Evolutionary conservation across 2,113 vertebrate species (phyloP), one percentile per base, ranked within the genome.

Genomic region (Charina bottae): DNA sequence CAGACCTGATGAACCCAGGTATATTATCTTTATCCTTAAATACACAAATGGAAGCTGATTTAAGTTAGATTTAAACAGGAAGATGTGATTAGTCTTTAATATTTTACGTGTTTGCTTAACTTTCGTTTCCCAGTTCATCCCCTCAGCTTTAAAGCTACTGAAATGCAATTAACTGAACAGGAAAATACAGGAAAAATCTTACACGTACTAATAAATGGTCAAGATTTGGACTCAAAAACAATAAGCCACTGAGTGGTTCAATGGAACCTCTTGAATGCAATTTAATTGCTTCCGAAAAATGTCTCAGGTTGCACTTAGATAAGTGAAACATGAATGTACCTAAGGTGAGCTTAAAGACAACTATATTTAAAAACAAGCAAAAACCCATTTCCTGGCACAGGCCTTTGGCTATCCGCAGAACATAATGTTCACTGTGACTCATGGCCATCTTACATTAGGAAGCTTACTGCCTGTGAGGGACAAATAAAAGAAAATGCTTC

Each of bases 51-150:
- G 87, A 92, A 85, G 33, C 78, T 85, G 58, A 85, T 83, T 89
- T 28, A 55, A 53, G 58, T 92, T 92, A 64, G 87, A 62, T 89
- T 92, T 92, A 85, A 85, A 85, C 87, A 92, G 87, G 91, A 92
- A 92, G 87, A 68, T 89, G 87, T 68, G 72, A 89, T 89, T 64
- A 85, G 78, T 85, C 78, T 55, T 55, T 85, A 84, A 92, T 89
- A 89, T 89, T 92, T 87, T 89, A 92, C 62, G 87, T 92, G 91
- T 92, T 92, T 89, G 91, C 62, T 88, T 68, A 92, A 89, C 87
- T 92, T 85, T 54, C 37, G 64, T 89, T 85, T 85, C 88, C 78
- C 91, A 64, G 37, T 54, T 92, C 87, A 89, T 85, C 64, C 6
- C 72, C 49, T 85, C 78, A 54, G 78, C 33, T 87, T 87, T 91